Evolutionary conservation across 2,888 invertebrate species (phyloP), one percentile per base, ranked within the genome.

Genomic region (Lasioglossum lativentre): DNA sequence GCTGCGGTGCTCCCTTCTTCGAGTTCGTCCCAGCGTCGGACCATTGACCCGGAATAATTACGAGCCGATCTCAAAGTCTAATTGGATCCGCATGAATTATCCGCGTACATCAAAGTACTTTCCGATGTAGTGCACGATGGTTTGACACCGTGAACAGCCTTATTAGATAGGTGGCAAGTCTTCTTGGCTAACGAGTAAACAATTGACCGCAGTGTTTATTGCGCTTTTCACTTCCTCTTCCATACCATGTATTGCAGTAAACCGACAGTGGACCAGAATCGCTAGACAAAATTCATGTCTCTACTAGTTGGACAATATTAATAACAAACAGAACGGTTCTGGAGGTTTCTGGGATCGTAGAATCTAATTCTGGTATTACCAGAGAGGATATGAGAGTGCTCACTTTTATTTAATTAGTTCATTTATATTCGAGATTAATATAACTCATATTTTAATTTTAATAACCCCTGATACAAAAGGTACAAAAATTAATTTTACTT

Each of bases 71-170:
- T 90, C 91, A 91, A 92, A 93, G 92, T 93, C 91, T 93, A 94
- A 94, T 94, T 93, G 93, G 91, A 93, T 93, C 86, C 92, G 89
- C 92, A 92, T 91, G 90, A 92, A 90, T 89, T 91, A 89, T 89
- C 88, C 82, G 74, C 79, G 79, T 70, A 63, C 87, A 84, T 89
- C 89, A 89, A 89, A 89, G 87, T 87, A 76, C 72, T 73, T 66
- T 80, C 68, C 52, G 30, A 42, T 16, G 78, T 23, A 75, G 56
- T 76, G 14, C 38, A 38, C 47, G 66, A 45, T 75, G 74, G 34
- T 68, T 76, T 78, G 63, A 78, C 78, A 40, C 70, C 73, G 4
- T 76, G 63, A 27, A 47, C 19, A n/a, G 34, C 71, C 68, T 83
- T 86, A 83, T 86, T 74, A 83, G 56, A 76, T 42, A 63, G 27